Evolutionary conservation across 2,888 invertebrate species (phyloP), one percentile per base, ranked within the genome.

Genomic region (Brachynemurus nebulosus): DNA sequence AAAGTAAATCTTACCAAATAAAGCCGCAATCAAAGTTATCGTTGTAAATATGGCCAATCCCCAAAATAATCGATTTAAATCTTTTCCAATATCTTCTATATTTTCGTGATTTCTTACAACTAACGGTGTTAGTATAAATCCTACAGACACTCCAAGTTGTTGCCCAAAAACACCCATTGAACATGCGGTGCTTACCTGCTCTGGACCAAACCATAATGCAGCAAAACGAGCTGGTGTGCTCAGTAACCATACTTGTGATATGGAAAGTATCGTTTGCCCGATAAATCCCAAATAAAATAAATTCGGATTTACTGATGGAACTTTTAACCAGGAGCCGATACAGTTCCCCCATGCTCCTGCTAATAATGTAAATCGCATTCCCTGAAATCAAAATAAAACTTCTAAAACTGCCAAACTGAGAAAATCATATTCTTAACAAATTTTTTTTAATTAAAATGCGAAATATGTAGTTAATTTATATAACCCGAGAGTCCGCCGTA

Each of bases 151-250:
- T 4, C 33, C 33, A 33, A 33, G n/a, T 6, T 14, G 33, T 33
- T 14, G 5, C 5, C 33, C 33, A n/a, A 33, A 14, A 6, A 33
- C 33, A 4, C 33, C 33, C 9, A 33, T 14, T 14, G 12, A n/a
- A 8, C 33, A 33, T 6, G 33, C 33, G 12, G 17, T 44, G 69
- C n/a, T 72, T 71, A 77, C 74, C 59, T 76, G 68, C 47, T 70
- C 64, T 0, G 72, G 67, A 2, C 76, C 74, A 56, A 78, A 78
- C 78, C 78, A 78, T 3, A 74, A 70, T 5, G 77, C 75, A 0
- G 78, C 76, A 43, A 78, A 55, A 6, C 59, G 52, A 2, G 78
- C 70, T 1, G 48, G 50, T 52, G 49, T 50, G 48, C 48, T 8
- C 11, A 16, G 43, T 34, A 43, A 3, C 27, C 36, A 44, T 44